A percentile compares a stretch with the other conserved stretches of the same genome.
Evolutionary conservation across 1,140 invertebrate species (phyloP).

Genomic region (Eumeta japonica): DNA sequence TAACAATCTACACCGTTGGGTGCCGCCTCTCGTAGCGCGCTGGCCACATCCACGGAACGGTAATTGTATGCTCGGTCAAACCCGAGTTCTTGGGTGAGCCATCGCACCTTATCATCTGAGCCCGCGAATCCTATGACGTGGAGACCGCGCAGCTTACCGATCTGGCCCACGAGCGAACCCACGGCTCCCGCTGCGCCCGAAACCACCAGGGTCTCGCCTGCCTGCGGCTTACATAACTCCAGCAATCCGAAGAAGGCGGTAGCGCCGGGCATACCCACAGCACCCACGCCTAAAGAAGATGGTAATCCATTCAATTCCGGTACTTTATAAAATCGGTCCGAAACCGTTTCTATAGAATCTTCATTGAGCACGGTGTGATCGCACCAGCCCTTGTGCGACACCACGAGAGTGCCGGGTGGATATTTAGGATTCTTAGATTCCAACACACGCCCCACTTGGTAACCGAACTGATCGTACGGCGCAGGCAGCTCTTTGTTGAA

Average conservation of each 20-base stretch:
- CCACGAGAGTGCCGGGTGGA: slow-evolving; percentile 57
- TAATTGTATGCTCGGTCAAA: slow-evolving; percentile 75
- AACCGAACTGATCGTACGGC: slow-evolving; percentile 43
- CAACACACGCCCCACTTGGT: slow-evolving; percentile 37
- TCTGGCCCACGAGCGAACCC: slow-evolving; percentile 71
- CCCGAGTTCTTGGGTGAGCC: slow-evolving; percentile 65
- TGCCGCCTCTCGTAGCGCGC: slow-evolving; percentile 59
- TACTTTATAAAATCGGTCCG: slow-evolving; percentile 19
- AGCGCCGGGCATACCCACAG: slow-evolving; percentile 46
- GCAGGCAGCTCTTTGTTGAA: slow-evolving; percentile 14
- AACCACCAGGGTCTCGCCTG: slow-evolving; percentile 69
- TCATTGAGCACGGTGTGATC: slow-evolving; percentile 41
- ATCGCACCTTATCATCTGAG: slow-evolving; percentile 68
- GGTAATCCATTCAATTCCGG: slow-evolving; percentile 32
- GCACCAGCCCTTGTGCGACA: slow-evolving; percentile 62
- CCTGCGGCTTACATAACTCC: slow-evolving; percentile 68
- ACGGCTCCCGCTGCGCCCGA: slow-evolving; percentile 68
- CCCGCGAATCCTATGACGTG: slow-evolving; percentile 73
- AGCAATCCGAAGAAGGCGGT: slow-evolving; percentile 75
- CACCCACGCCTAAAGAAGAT: slow-evolving; percentile 25
- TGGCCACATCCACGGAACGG: slow-evolving; percentile 60
- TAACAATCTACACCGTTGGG: slow-evolving; percentile 69
- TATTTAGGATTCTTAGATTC: slow-evolving; percentile 37
- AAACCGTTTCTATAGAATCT: slow-evolving; percentile 1
- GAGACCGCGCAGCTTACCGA: slow-evolving; percentile 69